phyloP scores from a whole-genome alignment of 2,113 vertebrate genomes.

The Phyllostomus hastatus region DNA sequence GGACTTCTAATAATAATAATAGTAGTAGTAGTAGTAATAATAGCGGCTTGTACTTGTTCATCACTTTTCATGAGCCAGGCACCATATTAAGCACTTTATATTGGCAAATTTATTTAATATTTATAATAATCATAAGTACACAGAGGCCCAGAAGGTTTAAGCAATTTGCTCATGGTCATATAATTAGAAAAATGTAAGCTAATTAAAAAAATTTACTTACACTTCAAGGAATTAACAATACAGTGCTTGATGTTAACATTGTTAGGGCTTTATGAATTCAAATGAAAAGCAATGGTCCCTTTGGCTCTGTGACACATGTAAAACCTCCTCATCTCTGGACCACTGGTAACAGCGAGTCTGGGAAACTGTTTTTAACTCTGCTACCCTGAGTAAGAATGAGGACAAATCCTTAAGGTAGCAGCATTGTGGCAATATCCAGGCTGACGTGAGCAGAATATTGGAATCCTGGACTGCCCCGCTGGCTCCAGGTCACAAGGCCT shows the following conservation, averaged over 20 bases:
- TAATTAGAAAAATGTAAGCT: background rate
- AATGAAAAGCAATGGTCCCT: background rate
- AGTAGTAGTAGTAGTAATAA: background rate
- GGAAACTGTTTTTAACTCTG: background rate
- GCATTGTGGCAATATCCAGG: background rate
- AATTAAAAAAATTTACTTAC: background rate
- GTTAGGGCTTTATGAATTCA: background rate
- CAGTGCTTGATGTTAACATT: background rate
- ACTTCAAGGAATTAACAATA: background rate
- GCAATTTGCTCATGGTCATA: background rate
- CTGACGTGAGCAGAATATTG: background rate
- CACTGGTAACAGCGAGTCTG: background rate
- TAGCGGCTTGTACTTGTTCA: background rate
- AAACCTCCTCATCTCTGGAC: background rate
- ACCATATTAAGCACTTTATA: background rate
- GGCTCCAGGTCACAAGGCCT: background rate
- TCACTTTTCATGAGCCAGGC: background rate
- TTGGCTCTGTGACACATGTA: background rate
- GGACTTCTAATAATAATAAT: background rate
- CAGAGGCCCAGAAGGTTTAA: background rate
- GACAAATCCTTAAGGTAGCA: background rate
- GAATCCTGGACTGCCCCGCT: background rate
- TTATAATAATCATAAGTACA: background rate
- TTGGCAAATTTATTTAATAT: background rate
- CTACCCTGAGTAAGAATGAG: background rate